Percentiles rank a stretch among this genome's conserved stretches.
phyloP scores from a whole-genome alignment of 2,113 vertebrate species.

The Diphyllodes magnificus region DNA sequence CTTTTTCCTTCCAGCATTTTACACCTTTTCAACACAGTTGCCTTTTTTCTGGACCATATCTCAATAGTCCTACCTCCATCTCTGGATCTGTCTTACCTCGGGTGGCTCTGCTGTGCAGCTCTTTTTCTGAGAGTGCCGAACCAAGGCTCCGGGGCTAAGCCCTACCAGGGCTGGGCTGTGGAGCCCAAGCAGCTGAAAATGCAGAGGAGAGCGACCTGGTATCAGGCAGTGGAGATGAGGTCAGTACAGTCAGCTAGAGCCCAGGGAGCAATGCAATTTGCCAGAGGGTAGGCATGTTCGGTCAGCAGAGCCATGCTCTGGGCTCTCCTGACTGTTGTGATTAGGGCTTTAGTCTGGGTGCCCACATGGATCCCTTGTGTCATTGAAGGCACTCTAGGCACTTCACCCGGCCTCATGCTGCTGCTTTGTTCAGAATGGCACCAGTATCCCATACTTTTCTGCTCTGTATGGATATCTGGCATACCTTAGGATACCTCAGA shows the following conservation, averaged over 20 bases:
- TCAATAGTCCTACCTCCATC: not conserved
- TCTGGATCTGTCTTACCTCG: not conserved
- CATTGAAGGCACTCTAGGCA: not conserved
- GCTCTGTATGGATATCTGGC: not conserved
- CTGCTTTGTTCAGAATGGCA: not conserved
- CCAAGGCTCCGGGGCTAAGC: not conserved
- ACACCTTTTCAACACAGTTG: not conserved
- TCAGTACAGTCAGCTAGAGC: not conserved
- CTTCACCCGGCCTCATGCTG: not conserved
- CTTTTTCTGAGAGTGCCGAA: not conserved
- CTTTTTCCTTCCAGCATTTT: not conserved
- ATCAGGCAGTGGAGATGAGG: not conserved
- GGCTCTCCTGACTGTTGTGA: not conserved
- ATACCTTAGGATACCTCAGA: not conserved
- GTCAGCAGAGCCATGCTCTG: not conserved
- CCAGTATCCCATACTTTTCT: not conserved
- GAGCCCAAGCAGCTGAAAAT: not conserved
- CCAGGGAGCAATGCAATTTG: not conserved
- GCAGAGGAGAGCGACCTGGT: not conserved
- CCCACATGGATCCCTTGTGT: not conserved
- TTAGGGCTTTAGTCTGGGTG: not conserved
- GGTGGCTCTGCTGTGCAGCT: not conserved
- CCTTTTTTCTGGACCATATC: not conserved
- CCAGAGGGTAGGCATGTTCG: rapidly evolving
- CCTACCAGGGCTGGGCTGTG: not conserved